phyloP scores from a whole-genome alignment of 2,797 vertebrate species.

The Ficedula albicollis region DNA sequence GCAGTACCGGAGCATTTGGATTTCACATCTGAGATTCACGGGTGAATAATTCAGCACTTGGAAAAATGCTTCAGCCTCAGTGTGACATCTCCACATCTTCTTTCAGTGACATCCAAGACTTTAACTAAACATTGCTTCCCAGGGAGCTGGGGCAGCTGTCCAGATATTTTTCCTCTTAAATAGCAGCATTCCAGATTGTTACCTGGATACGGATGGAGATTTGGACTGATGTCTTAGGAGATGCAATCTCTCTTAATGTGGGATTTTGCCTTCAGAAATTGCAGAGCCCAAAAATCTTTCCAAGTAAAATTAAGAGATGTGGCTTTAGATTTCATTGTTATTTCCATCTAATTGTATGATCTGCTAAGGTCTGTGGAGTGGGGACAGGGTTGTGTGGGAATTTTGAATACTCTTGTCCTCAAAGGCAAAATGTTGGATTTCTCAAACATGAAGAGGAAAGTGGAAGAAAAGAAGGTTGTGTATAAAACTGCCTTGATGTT shows the following conservation, averaged over 20 bases:
- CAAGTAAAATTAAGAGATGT: background rate
- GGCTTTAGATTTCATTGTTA: slow-evolving; percentile 5
- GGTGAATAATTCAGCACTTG: slow-evolving; percentile 61
- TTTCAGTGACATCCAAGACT: slow-evolving; percentile 61
- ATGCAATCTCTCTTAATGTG: background rate
- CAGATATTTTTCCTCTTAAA: slow-evolving; percentile 57
- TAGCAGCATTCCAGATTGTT: slow-evolving; percentile 59
- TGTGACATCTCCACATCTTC: slow-evolving; percentile 58
- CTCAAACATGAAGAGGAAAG: background rate
- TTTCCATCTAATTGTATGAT: background rate
- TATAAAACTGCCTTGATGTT: background rate
- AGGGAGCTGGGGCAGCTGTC: slow-evolving; percentile 59
- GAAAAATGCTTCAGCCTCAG: slow-evolving; percentile 50
- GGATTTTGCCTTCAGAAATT: slow-evolving; percentile 8
- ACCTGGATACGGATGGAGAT: slow-evolving; percentile 37
- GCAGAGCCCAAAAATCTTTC: background rate
- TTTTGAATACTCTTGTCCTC: background rate
- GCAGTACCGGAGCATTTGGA: slow-evolving; percentile 52
- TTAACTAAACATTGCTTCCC: slow-evolving; percentile 64
- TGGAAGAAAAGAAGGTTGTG: background rate
- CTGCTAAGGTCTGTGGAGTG: background rate
- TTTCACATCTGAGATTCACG: slow-evolving; percentile 57
- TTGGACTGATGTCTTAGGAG: slow-evolving; percentile 11
- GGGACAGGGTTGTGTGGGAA: background rate
- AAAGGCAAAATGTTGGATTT: slow-evolving; percentile 7